Evolutionary conservation across 2,888 invertebrate genomes (phyloP).

Genomic region (Aphidoletes aphidimyza): DNA sequence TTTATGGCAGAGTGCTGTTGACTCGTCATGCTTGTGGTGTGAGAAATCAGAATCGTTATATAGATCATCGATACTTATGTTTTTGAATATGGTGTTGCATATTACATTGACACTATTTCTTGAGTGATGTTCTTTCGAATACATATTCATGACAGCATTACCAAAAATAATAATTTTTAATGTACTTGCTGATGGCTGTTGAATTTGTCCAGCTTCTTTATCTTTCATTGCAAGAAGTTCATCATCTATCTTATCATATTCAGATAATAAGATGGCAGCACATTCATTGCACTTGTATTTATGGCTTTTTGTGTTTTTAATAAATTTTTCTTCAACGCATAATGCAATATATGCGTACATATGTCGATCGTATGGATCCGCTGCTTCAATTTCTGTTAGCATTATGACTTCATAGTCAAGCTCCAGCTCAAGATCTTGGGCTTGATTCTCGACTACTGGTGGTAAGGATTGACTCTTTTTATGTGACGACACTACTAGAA

Average conservation of each 20-base stretch:
- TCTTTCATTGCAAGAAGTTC: conserved; percentile 12
- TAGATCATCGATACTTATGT: neutral
- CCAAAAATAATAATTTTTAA: conserved; percentile 18
- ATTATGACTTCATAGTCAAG: neutral
- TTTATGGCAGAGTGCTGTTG: neutral
- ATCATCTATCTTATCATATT: conserved; percentile 26
- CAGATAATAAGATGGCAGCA: neutral
- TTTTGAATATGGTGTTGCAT: neutral
- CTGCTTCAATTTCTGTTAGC: neutral
- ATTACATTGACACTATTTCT: neutral
- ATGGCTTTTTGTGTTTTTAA: neutral
- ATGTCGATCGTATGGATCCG: neutral
- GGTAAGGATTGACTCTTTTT: neutral
- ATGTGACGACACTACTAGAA: neutral
- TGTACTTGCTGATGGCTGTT: conserved; percentile 8
- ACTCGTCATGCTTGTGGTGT: neutral
- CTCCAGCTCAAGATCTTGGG: neutral
- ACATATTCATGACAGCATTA: conserved; percentile 4
- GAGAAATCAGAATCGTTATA: neutral
- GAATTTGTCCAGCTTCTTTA: neutral
- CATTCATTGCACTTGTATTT: neutral
- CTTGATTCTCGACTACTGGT: neutral
- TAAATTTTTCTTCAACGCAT: conserved; percentile 36
- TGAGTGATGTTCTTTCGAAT: neutral
- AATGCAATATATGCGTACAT: conserved; percentile 15